Base-by-base conservation (phyloP, 2,797 vertebrate species). In the Propithecus deckenii region DNA sequence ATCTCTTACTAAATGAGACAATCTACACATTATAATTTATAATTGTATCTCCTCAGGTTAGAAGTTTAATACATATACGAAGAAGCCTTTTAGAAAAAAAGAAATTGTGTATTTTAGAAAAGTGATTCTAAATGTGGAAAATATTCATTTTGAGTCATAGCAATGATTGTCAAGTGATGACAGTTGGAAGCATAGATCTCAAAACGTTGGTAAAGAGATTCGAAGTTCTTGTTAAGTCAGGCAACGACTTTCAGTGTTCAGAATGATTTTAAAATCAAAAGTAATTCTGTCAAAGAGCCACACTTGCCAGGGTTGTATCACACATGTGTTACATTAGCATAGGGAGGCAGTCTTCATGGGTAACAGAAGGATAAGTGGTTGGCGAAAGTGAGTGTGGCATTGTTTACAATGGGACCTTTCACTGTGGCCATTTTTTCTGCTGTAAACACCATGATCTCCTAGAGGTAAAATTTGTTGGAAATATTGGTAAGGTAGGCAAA, bases 11-110 rank as follows among this genome's bases (percentile, higher is more conserved):
- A 92, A 75, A 20, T 57, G 28, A 78, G 89, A 25, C 32, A 72
- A 57, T 84, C 55, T 78, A 48, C 7, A 17, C 22, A 63, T 71
- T 84, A 69, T 71, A 71, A 91, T 87, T 78, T 67, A 80, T 57
- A 74, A 91, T 55, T 89, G 41, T 50, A 80, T 48, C 15, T 85
- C 57, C 4, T 59, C 69, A 69, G 75, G 86, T 67, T 91, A 74
- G 75, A 95, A 89, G 55, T 84, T 1, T 18, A 22, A 9, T 74
- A 88, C 52, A 61, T 74, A 80, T n/a, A 91, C 79, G 23, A 96
- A 97, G 69, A 23, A 89, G 63, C 83, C 7, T 59, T 92, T 92
- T 59, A 28, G 76, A 83, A 41, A 9, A 95, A 96, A 76, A 38
- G 59, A 97, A 57, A 89, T 86, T 38, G 41, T 50, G 23, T 20